These are phyloP conservation scores for Cartodere bifasciata DNA, from an alignment of 2,888 invertebrate species.

Conservation along the genomic window DNA sequence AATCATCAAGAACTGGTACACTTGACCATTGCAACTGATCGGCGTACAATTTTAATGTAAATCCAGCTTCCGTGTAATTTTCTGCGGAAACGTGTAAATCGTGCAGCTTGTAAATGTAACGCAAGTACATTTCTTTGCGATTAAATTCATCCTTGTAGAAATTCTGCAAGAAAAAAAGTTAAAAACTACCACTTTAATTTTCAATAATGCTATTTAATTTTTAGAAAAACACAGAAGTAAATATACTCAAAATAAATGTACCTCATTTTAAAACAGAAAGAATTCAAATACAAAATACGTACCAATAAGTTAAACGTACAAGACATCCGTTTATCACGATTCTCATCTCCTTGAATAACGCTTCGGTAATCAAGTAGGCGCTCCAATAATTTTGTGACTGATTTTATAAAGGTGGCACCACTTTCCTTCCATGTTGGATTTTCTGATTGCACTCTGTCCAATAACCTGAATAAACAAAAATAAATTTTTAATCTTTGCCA, in stretches of 20 bases:
- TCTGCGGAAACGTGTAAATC: constrained; percentile 84
- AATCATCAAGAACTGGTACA: constrained; percentile 51
- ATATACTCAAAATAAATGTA: no score
- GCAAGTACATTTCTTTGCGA: constrained; percentile 88
- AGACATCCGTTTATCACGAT: constrained; percentile 89
- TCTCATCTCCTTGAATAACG: constrained; percentile 91
- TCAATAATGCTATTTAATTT: no score
- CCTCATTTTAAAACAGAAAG: constrained; percentile 8
- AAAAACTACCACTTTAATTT: no score
- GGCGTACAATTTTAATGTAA: constrained; percentile 87
- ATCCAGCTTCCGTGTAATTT: constrained; percentile 90
- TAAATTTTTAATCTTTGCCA: background rate
- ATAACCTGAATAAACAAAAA: constrained; percentile 42
- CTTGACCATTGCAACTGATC: constrained; percentile 79
- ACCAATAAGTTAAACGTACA: constrained; percentile 90
- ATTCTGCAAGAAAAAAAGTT: constrained; percentile 56
- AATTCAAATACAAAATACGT: constrained; percentile 23
- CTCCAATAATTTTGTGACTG: constrained; percentile 79
- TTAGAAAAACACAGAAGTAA: no score
- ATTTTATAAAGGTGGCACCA: constrained; percentile 83
- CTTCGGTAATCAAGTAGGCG: constrained; percentile 85
- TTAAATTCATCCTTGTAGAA: constrained; percentile 95
- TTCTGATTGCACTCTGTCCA: constrained; percentile 73
- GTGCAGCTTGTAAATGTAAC: constrained; percentile 89
- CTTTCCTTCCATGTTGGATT: constrained; percentile 85